These are phyloP conservation scores for Boloria selene DNA, from an alignment of 2,888 invertebrate genomes.

Conservation along the genomic window DNA sequence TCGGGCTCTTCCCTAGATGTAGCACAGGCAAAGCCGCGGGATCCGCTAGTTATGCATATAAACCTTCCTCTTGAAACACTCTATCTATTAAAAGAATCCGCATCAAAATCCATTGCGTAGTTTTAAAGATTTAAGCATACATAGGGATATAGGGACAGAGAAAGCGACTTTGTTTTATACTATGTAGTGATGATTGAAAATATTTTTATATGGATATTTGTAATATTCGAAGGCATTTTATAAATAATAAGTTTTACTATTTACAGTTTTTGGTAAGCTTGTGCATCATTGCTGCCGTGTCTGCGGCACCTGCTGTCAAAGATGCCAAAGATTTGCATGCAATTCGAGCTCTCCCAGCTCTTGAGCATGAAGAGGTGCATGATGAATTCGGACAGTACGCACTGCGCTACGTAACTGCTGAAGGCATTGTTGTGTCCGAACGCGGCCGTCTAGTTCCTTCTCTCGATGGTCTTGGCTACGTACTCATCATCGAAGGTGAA, in stretches of 20 bases:
- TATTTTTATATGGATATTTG: no score
- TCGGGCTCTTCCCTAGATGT: no score
- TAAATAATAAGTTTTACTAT: slow-evolving; percentile 5
- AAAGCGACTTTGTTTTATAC: no score
- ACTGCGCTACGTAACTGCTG: slow-evolving; percentile 57
- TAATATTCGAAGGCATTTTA: background rate
- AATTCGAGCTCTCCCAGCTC: slow-evolving; percentile 42
- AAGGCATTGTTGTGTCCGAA: slow-evolving; percentile 55
- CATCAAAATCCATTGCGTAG: no score
- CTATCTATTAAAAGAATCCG: no score
- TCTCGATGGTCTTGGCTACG: slow-evolving; percentile 49
- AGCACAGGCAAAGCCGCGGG: no score
- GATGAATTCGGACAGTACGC: slow-evolving; percentile 57
- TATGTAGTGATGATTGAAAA: no score
- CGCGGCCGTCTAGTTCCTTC: slow-evolving; percentile 52
- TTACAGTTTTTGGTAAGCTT: slow-evolving; percentile 50
- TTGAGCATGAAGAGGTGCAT: slow-evolving; percentile 55
- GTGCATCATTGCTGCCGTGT: slow-evolving; percentile 46
- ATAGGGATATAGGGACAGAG: no score
- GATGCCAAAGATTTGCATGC: slow-evolving; percentile 32
- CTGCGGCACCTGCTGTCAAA: slow-evolving; percentile 45
- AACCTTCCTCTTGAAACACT: no score
- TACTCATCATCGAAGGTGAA: slow-evolving; percentile 58
- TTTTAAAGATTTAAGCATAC: no score
- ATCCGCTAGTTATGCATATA: no score